Evolutionary conservation across 2,888 invertebrate species (phyloP).

Genomic region (Drosophila phalerata): DNA sequence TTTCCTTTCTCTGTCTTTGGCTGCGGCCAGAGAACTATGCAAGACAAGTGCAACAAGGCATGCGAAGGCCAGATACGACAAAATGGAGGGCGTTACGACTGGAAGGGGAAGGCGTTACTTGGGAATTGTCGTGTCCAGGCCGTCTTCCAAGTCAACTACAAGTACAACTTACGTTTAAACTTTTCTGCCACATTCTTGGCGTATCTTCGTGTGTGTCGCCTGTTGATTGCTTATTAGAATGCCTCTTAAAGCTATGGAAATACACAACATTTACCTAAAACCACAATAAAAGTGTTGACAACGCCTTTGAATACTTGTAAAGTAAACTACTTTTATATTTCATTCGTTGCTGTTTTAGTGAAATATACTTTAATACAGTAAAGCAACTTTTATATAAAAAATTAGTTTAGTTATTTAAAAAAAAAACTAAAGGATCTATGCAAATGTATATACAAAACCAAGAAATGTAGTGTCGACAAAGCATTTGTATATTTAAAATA

Average conservation of each 20-base stretch:
- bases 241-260: conserved; percentile 17
- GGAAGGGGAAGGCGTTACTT: conserved; percentile 16
- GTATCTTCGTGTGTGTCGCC: conserved; percentile 60
- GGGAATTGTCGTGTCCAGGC: conserved; percentile 36
- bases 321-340: background rate
- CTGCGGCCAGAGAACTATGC: conserved; percentile 54
- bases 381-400: no score
- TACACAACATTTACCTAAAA: background rate
- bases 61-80: conserved; percentile 51
- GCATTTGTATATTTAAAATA: no score
- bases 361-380: no score
- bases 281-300: background rate
- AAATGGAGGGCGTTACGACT: conserved; percentile 22
- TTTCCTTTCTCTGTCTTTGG: conserved; percentile 2
- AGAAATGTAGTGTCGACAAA: no score
- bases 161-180: conserved; percentile 53
- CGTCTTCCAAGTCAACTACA: conserved; percentile 36
- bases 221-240: conserved; percentile 74
- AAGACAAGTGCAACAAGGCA: conserved; percentile 73
- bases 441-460: no score
- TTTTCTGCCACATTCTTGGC: conserved; percentile 70
- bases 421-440: no score
- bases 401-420: no score
- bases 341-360: background rate
- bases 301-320: background rate